Evolutionary conservation across 2,797 vertebrate genomes (phyloP).

Genomic region (Borostomias antarcticus): DNA sequence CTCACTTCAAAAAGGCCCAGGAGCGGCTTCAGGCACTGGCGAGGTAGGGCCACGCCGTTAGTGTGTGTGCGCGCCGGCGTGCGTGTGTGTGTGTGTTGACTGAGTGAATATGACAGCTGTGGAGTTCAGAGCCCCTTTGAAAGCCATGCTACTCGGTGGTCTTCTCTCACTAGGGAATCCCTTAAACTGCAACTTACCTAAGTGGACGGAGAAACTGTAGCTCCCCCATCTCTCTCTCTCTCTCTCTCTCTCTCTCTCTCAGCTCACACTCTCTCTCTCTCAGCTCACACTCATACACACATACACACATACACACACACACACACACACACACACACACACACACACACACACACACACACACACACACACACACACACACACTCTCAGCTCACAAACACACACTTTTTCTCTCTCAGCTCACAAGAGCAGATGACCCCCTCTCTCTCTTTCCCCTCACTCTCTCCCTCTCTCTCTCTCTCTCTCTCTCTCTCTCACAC

Average conservation of each 20-base stretch:
- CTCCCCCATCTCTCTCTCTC: constrained; percentile 11
- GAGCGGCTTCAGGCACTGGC: constrained; percentile 48
- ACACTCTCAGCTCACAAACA: no score
- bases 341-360: no score
- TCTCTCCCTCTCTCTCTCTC: not conserved
- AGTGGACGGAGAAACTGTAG: constrained; percentile 64
- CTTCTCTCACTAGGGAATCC: constrained; percentile 72
- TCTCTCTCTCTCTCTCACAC: no score
- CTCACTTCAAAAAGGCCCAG: constrained; percentile 49
- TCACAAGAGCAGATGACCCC: no score
- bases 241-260: constrained; percentile 9
- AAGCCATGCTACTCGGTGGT: constrained; percentile 70
- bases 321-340: no score
- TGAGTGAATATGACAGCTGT: constrained; percentile 74
- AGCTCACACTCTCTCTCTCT: not conserved
- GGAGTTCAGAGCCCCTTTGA: constrained; percentile 63
- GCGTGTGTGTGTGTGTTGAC: constrained; percentile 51
- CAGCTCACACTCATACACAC: no score
- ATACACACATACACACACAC: no score
- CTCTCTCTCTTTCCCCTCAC: constrained; percentile 3
- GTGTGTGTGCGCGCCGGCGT: constrained; percentile 20
- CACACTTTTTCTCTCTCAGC: not conserved
- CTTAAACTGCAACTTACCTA: constrained; percentile 60
- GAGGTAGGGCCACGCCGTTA: constrained; percentile 25
- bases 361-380: no score